Percentiles rank a stretch among this genome's conserved stretches.
Evolutionary conservation across 1,140 invertebrate species (phyloP).

Genomic region (Aphaenogaster floridana): DNA sequence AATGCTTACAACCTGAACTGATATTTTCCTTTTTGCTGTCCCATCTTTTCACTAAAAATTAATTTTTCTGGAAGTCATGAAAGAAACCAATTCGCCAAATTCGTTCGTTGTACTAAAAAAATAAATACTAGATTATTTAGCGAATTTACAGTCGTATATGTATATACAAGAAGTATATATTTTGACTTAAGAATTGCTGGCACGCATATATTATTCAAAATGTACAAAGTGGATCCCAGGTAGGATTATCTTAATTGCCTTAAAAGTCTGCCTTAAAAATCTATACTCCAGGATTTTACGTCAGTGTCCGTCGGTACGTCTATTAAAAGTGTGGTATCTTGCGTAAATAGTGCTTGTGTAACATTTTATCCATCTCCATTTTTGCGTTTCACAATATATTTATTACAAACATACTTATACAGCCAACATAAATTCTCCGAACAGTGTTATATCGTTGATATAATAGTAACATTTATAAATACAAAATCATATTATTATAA

Average conservation of each 20-base stretch:
- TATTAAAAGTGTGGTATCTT: slow-evolving; percentile 94
- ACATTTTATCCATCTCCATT: slow-evolving; percentile 91
- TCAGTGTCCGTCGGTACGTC: slow-evolving; percentile 95
- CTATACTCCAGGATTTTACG: slow-evolving; percentile 97
- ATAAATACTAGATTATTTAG: slow-evolving; percentile 26
- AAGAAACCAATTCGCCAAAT: slow-evolving; percentile 91
- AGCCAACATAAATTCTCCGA: background rate
- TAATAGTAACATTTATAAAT: background rate
- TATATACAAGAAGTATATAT: background rate
- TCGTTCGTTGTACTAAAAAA: slow-evolving; percentile 88
- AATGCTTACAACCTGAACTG: slow-evolving; percentile 83
- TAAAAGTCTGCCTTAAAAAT: slow-evolving; percentile 91
- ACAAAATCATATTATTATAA: background rate
- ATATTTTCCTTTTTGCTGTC: slow-evolving; percentile 91
- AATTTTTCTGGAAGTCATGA: slow-evolving; percentile 93
- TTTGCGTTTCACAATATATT: background rate
- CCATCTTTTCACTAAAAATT: slow-evolving; percentile 96
- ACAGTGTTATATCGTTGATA: background rate
- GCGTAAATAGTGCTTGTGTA: slow-evolving; percentile 92
- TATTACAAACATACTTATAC: background rate
- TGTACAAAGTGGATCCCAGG: slow-evolving; percentile 98
- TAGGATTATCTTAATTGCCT: slow-evolving; percentile 99
- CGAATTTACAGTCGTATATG: slow-evolving; percentile 1
- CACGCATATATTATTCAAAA: slow-evolving; percentile 89
- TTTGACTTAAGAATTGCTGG: background rate